Evolutionary conservation across 1,140 invertebrate species (phyloP).

Genomic region (Diabrotica undecimpunctata): DNA sequence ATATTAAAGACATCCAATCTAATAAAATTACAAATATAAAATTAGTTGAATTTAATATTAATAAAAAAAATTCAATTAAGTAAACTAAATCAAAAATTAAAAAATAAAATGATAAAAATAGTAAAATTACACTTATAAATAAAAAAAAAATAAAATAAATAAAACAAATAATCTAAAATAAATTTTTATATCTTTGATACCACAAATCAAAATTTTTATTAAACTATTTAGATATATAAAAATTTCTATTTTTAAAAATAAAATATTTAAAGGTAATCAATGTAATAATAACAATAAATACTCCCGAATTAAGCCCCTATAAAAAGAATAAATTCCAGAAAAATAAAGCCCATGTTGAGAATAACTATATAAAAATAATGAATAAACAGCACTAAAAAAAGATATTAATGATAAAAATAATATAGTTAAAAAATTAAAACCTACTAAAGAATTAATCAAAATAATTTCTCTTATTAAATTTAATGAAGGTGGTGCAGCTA

Average conservation of each 20-base stretch:
- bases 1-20: constrained; percentile 58
- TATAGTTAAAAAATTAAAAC: constrained; percentile 49
- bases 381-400: constrained; percentile 51
- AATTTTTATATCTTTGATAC: constrained; percentile 51
- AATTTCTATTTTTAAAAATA: constrained; percentile 54
- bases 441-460: constrained; percentile 56
- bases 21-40: constrained; percentile 55
- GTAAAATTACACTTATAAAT: constrained; percentile 46
- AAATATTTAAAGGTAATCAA: constrained; percentile 58
- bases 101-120: constrained; percentile 48
- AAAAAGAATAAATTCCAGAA: constrained; percentile 47
- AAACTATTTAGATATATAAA: constrained; percentile 59
- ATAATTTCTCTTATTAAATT: constrained; percentile 56
- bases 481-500: constrained; percentile 49
- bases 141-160: constrained; percentile 56
- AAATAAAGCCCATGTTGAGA: constrained; percentile 54
- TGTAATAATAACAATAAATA: constrained; percentile 59
- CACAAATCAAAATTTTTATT: constrained; percentile 60
- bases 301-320: constrained; percentile 48
- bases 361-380: constrained; percentile 54
- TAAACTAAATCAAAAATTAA: constrained; percentile 48
- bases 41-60: constrained; percentile 49
- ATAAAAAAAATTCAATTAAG: constrained; percentile 53
- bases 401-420: constrained; percentile 51
- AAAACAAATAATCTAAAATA: constrained; percentile 54